Evolutionary conservation across 2,113 vertebrate genomes (phyloP).

Genomic region (Archilochus colubris): DNA sequence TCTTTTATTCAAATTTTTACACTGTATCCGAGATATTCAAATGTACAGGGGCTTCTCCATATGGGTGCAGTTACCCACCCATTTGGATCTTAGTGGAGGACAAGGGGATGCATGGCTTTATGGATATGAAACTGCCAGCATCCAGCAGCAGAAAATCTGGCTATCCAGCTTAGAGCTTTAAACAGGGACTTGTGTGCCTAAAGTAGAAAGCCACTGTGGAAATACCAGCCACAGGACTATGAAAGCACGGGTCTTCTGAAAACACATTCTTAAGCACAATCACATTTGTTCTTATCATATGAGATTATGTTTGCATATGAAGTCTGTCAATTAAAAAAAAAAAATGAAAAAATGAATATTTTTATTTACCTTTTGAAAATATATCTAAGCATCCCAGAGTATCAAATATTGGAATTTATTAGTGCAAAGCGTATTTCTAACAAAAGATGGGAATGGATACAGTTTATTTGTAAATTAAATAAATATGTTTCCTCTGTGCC

Average conservation of each 20-base stretch:
- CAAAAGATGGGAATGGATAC: conserved; percentile 27
- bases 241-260: background rate
- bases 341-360: background rate
- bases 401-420: background rate
- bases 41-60: background rate
- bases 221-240: background rate
- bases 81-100: background rate
- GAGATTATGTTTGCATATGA: background rate
- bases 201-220: background rate
- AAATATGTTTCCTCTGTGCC: conserved; percentile 40
- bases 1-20: conserved; percentile 19
- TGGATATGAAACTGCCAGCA: fast-evolving
- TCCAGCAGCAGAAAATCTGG: background rate
- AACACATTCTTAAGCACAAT: background rate
- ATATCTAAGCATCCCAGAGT: background rate
- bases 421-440: conserved; percentile 12
- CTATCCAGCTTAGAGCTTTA: background rate
- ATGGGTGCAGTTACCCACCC: background rate
- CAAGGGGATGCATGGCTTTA: background rate
- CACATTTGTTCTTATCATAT: background rate
- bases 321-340: background rate
- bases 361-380: conserved; percentile 34
- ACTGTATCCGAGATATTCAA: background rate
- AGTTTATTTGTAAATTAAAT: conserved; percentile 69
- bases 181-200: background rate